Base-by-base conservation (phyloP, 2,113 vertebrate species). In the Callospermophilus lateralis region DNA sequence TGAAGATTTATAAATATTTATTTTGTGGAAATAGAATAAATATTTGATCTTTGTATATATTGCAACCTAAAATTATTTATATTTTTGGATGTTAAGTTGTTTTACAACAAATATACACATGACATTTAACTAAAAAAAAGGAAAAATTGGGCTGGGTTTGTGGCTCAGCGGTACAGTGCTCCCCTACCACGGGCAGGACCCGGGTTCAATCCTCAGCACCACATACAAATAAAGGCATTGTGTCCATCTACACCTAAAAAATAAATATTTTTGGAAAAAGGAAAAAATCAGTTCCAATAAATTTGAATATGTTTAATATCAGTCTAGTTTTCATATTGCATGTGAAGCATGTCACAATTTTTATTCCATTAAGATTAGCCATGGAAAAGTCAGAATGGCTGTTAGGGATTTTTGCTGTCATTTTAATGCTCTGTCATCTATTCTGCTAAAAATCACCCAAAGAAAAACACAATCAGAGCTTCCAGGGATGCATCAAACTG, bases 11-110 rank as follows among this genome's bases (percentile, higher is more conserved):
- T 24, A 22, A 48, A 48, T 68, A 53, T 72, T 0, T 89, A 68
- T 28, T 90, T 93, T 93, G 19, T 86, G 3, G 9, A 55, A 24
- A 32, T 70, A 94, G 15, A 4, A 22, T 45, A 12, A 34, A 4
- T 88, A 68, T 73, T 84, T 70, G 16, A 42, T 58, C 20, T 32
- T 89, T 86, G 85, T 93, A 2, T 84, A 42, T 79, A 90, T 94
- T 72, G 5, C 13, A 61, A 12, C 58, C 34, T 4, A 86, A 84
- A 93, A 88, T 12, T 0, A 45, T 45, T 45, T 45, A 45, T 45
- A 42, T 72, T 8, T 87, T 53, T 89, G 24, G 77, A 20, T 63
- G 4, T 0, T 83, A 48, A 88, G 39, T 55, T 95, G 20, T 86
- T 90, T 95, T 84, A 73, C 9, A 28, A 73, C 11, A 39, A 55